Percentiles rank a stretch among this genome's conserved stretches.
Conservation (phyloP, 2,113 vertebrate species). For the Gadus macrocephalus region DNA sequence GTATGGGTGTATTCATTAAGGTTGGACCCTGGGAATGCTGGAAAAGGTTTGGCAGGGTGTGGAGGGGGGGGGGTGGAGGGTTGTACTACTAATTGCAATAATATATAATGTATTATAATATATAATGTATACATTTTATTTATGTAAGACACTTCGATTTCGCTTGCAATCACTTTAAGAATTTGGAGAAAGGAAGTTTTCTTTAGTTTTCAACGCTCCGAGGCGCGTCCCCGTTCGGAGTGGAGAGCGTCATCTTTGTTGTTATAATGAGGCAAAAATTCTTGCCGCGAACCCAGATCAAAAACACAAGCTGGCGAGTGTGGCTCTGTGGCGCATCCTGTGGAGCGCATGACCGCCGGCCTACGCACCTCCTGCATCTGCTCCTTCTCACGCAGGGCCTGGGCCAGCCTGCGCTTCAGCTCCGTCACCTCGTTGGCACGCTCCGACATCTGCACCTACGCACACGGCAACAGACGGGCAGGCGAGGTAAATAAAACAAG, state of each 20-base stretch:
- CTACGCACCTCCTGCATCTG: slow-evolving; percentile 66
- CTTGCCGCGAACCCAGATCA: neutral
- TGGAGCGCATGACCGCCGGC: neutral
- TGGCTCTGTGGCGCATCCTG: neutral
- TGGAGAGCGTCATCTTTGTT: neutral
- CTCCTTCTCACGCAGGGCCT: slow-evolving; percentile 80
- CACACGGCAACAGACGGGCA: neutral
- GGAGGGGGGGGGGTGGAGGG: neutral
- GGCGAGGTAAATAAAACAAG: neutral
- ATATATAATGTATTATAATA: too few relatives aligned
- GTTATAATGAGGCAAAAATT: neutral
- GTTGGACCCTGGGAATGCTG: neutral
- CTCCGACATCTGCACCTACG: slow-evolving; percentile 82
- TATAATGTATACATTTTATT: too few relatives aligned
- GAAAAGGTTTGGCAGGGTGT: neutral
- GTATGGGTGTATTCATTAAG: slow-evolving; percentile 63
- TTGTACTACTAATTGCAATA: too few relatives aligned
- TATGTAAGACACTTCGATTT: too few relatives aligned
- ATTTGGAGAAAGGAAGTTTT: too few relatives aligned
- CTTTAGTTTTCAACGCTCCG: too few relatives aligned
- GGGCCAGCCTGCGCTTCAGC: slow-evolving; percentile 77
- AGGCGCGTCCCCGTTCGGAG: too few relatives aligned
- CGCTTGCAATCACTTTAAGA: too few relatives aligned
- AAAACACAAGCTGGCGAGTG: neutral
- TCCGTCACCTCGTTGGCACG: slow-evolving; percentile 82